Conservation (phyloP, 1,140 invertebrate species). For the Dinoponera quadriceps region DNA sequence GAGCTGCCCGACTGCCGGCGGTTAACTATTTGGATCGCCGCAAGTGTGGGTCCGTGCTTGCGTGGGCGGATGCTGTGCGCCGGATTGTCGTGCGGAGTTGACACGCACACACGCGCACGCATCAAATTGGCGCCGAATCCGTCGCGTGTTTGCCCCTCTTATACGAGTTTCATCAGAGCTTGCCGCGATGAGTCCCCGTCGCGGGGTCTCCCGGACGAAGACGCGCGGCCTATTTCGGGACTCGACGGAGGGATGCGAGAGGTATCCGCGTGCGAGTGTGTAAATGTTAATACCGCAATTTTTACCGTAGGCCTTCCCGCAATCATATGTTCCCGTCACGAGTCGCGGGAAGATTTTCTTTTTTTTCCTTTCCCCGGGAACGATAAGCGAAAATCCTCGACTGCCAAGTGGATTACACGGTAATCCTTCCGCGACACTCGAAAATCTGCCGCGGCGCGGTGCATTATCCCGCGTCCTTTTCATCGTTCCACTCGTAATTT, state of each 20-base stretch:
- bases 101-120: not conserved
- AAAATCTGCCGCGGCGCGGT: conserved; percentile 46
- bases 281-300: not conserved
- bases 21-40: conserved; percentile 67
- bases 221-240: not conserved
- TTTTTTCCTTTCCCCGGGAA: conserved; percentile 4
- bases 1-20: conserved; percentile 49
- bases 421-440: conserved; percentile 49
- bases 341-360: not conserved
- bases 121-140: not conserved
- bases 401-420: conserved; percentile 37
- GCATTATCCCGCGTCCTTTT: conserved; percentile 28
- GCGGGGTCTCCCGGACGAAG: no score
- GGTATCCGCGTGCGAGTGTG: not conserved
- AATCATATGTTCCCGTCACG: conserved; percentile 14
- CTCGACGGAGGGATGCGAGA: not conserved
- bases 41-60: conserved; percentile 60
- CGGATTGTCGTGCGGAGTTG: conserved; percentile 12
- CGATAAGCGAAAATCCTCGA: conserved; percentile 41
- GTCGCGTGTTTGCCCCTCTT: not conserved
- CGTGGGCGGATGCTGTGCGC: not conserved
- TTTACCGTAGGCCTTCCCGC: not conserved
- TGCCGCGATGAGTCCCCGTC: not conserved
- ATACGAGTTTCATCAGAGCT: not conserved
- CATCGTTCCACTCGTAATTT: conserved; percentile 38